Evolutionary conservation across 2,888 invertebrate species (phyloP).

Genomic region (Abrostola tripartita): DNA sequence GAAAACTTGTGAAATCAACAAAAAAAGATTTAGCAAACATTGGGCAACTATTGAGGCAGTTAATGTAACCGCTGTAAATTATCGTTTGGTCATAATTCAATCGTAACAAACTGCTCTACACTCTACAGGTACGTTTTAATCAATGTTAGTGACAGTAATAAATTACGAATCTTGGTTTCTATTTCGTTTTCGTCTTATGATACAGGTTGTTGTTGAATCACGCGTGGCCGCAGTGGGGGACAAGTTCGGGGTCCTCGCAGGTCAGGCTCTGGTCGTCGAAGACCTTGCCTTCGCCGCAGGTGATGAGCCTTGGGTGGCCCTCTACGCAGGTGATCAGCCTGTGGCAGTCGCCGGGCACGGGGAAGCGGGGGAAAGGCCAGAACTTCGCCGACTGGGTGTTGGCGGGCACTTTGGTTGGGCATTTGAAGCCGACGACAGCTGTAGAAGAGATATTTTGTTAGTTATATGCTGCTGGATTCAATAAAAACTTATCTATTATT

Average conservation of each 20-base stretch:
- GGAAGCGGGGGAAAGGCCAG: constrained; percentile 97
- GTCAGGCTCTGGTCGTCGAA: constrained; percentile 95
- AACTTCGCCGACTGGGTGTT: constrained; percentile 95
- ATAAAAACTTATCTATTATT: too few species aligned
- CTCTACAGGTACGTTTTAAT: background rate
- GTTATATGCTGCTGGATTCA: background rate
- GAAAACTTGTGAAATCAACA: background rate
- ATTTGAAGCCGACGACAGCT: constrained; percentile 97
- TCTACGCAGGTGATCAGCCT: constrained; percentile 97
- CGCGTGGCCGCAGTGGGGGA: constrained; percentile 83
- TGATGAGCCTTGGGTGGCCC: constrained; percentile 95
- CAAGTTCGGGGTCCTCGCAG: constrained; percentile 93
- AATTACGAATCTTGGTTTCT: constrained; percentile 7
- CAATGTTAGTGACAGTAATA: background rate
- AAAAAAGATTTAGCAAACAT: background rate
- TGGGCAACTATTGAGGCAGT: constrained; percentile 2
- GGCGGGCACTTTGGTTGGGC: constrained; percentile 94
- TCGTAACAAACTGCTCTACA: background rate
- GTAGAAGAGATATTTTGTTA: constrained; percentile 58
- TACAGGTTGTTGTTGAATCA: constrained; percentile 60
- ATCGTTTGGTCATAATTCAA: background rate
- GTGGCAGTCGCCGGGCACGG: constrained; percentile 95
- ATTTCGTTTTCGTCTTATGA: constrained; percentile 74
- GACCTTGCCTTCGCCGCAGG: constrained; percentile 95
- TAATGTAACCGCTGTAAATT: background rate